phyloP scores from a whole-genome alignment of 1,140 invertebrate genomes.

The Hypsibius dujardini region DNA sequence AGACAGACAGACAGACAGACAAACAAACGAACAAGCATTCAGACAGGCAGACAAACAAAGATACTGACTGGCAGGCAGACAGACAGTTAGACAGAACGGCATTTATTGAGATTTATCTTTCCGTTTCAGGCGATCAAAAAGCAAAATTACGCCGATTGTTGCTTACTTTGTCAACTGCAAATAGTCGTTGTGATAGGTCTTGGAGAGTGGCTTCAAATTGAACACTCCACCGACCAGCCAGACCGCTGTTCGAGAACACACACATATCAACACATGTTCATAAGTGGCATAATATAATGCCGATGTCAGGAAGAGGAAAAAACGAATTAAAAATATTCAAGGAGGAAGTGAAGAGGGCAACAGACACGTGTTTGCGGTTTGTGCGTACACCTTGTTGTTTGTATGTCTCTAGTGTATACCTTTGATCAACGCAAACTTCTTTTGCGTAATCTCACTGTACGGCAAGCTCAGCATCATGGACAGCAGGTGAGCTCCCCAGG shows the following conservation, averaged over 20 bases:
- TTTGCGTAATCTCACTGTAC: not conserved
- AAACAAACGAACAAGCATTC: too few species aligned
- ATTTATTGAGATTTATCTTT: too few species aligned
- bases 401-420: not conserved
- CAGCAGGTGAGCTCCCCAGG: conserved; percentile 13
- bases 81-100: too few species aligned
- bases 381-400: not conserved
- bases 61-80: too few species aligned
- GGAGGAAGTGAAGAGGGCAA: not conserved
- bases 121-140: too few species aligned
- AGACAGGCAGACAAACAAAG: too few species aligned
- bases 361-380: not conserved
- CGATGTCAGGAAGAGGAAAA: not conserved
- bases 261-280: too few species aligned
- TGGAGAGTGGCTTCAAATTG: conserved; percentile 10
- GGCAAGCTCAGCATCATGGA: not conserved
- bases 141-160: not conserved
- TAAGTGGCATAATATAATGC: too few species aligned
- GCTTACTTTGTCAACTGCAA: conserved; percentile 10
- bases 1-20: too few species aligned
- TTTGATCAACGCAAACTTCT: conserved; percentile 5
- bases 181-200: conserved; percentile 10
- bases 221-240: not conserved
- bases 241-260: not conserved
- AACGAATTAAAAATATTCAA: not conserved